A percentile compares a stretch with the other conserved stretches of the same genome.
phyloP scores from a whole-genome alignment of 2,113 vertebrate species.

The Rhizomys pruinosus region DNA sequence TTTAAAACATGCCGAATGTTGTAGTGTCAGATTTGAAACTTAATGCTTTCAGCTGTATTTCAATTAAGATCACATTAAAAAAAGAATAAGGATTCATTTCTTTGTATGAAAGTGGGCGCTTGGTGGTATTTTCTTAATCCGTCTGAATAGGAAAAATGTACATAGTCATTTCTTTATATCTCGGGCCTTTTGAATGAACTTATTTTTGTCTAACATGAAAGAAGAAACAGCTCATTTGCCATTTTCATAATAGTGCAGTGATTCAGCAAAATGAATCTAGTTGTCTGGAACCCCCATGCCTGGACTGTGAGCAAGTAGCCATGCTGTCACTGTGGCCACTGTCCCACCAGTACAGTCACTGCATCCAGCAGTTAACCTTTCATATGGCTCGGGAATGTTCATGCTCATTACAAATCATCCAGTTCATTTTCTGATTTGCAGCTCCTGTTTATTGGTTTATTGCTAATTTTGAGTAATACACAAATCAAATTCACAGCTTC shows the following conservation, averaged over 20 bases:
- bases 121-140: constrained; percentile 67
- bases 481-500: constrained; percentile 4
- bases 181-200: constrained; percentile 27
- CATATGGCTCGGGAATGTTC: not conserved
- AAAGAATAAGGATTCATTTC: constrained; percentile 50
- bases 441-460: not conserved
- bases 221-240: constrained; percentile 45
- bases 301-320: not conserved
- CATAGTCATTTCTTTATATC: constrained; percentile 34
- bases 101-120: constrained; percentile 30
- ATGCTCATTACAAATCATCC: constrained; percentile 3
- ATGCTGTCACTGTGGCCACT: not conserved
- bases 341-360: not conserved
- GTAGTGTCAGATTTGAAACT: constrained; percentile 38
- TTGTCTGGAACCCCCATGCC: not conserved
- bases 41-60: constrained; percentile 37
- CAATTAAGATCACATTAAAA: not conserved
- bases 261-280: constrained; percentile 60
- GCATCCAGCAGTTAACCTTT: not conserved
- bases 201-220: constrained; percentile 60
- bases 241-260: constrained; percentile 26
- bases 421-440: not conserved
- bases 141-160: constrained; percentile 68
- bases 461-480: constrained; percentile 37
- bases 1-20: no score